Conservation (phyloP, 2,113 vertebrate genomes). For the Elgaria multicarinata region DNA sequence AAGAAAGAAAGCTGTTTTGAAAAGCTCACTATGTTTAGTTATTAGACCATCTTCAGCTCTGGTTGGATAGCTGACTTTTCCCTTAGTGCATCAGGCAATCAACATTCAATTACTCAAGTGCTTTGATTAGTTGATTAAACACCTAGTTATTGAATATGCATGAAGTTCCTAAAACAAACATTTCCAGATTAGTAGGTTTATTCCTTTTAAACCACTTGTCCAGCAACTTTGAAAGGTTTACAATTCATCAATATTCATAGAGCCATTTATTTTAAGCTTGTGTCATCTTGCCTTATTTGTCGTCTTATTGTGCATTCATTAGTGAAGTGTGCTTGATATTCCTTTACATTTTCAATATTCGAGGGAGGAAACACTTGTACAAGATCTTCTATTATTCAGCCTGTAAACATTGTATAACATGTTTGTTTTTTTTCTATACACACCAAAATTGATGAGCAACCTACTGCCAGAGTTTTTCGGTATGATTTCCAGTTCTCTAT, state of each 20-base stretch:
- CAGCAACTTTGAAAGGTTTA: constrained; percentile 58
- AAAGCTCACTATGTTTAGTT: constrained; percentile 48
- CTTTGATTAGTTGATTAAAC: constrained; percentile 76
- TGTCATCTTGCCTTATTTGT: constrained; percentile 1
- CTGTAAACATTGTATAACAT: neutral
- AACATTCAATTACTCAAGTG: constrained; percentile 70
- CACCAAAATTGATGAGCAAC: neutral
- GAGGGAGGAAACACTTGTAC: neutral
- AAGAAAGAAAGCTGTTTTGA: constrained; percentile 31
- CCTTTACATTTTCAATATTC: neutral
- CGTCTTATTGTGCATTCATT: neutral
- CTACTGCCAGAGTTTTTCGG: neutral
- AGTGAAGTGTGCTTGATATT: neutral
- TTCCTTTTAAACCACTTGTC: constrained; percentile 64
- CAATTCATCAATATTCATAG: constrained; percentile 47
- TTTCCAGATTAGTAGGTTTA: constrained; percentile 33
- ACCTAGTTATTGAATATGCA: constrained; percentile 73
- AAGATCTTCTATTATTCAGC: neutral
- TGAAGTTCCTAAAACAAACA: constrained; percentile 56
- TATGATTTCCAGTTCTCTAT: neutral
- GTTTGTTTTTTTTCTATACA: neutral
- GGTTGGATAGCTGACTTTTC: constrained; percentile 68
- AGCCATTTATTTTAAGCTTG: neutral
- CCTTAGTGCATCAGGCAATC: constrained; percentile 71
- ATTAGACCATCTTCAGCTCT: constrained; percentile 62